phyloP scores from a whole-genome alignment of 2,113 vertebrate species.

The Sakesphorus luctuosus region DNA sequence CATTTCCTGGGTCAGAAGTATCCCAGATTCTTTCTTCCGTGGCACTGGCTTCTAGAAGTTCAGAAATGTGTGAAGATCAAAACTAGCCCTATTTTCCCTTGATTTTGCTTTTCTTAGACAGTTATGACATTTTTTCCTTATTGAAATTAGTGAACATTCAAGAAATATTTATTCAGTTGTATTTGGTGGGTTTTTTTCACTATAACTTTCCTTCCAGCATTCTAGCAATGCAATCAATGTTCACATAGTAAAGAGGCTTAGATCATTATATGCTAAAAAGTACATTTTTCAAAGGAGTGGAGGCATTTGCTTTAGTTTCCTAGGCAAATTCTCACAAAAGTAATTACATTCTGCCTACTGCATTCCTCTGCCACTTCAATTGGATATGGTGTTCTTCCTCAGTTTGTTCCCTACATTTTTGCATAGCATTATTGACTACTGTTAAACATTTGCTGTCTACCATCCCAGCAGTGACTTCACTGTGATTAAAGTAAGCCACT shows the following conservation, averaged over 20 bases:
- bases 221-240: not conserved
- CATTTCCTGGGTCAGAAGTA: not conserved
- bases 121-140: not conserved
- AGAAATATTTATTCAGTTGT: not conserved
- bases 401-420: not conserved
- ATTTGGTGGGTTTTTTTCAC: not conserved
- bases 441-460: not conserved
- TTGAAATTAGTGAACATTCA: not conserved
- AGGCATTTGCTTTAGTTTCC: slow-evolving; percentile 18
- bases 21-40: not conserved
- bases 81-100: not conserved
- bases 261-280: not conserved
- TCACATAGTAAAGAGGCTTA: not conserved
- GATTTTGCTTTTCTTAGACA: not conserved
- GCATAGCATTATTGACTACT: not conserved
- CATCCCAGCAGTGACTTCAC: not conserved
- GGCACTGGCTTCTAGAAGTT: not conserved
- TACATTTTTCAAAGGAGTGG: not conserved
- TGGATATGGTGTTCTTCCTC: slow-evolving; percentile 37
- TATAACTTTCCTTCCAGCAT: not conserved
- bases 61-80: not conserved
- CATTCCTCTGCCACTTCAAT: slow-evolving; percentile 62
- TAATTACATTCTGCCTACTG: slow-evolving; percentile 14
- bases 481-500: not conserved
- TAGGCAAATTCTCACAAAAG: slow-evolving; percentile 2